Percentiles rank a stretch among this genome's conserved stretches.
These are phyloP conservation scores for Ovibos moschatus DNA, from an alignment of 2,113 vertebrate genomes.

Conservation along the genomic window DNA sequence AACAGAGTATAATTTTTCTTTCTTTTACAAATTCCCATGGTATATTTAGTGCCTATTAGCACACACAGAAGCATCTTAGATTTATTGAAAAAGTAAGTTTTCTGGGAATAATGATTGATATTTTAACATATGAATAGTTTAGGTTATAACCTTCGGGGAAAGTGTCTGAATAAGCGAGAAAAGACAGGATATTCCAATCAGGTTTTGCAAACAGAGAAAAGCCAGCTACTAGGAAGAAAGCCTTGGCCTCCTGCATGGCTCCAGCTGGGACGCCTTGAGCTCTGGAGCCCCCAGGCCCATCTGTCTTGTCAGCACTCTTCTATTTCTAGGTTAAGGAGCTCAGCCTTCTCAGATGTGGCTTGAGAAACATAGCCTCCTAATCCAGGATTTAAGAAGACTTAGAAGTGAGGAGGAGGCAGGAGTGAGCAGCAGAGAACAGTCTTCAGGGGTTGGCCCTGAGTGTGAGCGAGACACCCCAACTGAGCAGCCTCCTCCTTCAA, in stretches of 20 bases:
- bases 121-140: neutral
- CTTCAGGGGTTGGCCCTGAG: neutral
- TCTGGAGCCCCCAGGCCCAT: neutral
- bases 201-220: neutral
- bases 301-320: neutral
- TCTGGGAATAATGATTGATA: neutral
- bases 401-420: neutral
- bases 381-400: slow-evolving; percentile 13
- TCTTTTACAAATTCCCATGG: neutral
- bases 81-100: neutral
- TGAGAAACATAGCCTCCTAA: slow-evolving; percentile 20
- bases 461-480: neutral
- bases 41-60: neutral
- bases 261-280: accelerated
- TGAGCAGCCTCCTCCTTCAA: neutral
- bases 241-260: neutral
- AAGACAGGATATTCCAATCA: neutral
- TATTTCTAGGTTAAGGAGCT: slow-evolving; percentile 61
- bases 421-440: neutral
- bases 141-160: neutral
- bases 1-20: neutral
- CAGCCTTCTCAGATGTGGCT: neutral
- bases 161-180: neutral
- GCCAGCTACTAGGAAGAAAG: no score
- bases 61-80: neutral